Evolutionary conservation across 1,140 invertebrate genomes (phyloP), one percentile per base, ranked within the genome.

Genomic region (Lamellibrachia luymesi): DNA sequence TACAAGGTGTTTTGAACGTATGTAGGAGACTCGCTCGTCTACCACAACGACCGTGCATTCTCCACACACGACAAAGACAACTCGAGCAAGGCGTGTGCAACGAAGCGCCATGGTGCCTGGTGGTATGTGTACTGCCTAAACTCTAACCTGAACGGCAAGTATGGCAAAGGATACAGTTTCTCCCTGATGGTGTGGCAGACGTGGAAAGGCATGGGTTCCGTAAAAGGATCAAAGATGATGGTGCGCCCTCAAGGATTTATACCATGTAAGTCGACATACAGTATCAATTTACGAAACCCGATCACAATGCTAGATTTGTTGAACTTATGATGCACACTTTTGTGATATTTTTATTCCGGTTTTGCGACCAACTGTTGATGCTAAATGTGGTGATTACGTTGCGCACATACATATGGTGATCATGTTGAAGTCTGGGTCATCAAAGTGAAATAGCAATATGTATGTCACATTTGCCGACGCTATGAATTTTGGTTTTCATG

Each of bases 111-210:
- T 22, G 91, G 91, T 17, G 51, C 91, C 51, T 96, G 95, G 95
- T 96, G 95, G 95, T 96, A 94, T 94, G 95, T 94, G 91, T 95
- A 94, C 50, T 95, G 94, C 50, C 94, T 95, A 50, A 93, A 95
- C 94, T 94, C 95, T 0, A 95, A 96, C 93, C 93, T 96, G 90
- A 96, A 96, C 94, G 95, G 95, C 0, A 93, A 94, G 5, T 95
- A 95, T 22, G 64, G 17, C 7, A 80, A 17, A 6, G 64, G 64
- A 10, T 80, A 22, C 64, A 80, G 64, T 80, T 80, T 80, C 64
- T 80, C 64, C 4, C 64, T 80, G 13, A 80, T 80, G 64, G 64
- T 80, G 13, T 80, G 64, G 64, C 64, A 80, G 64, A 80, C 64
- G 5, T 80, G 64, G 64, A 80, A 80, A 22, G 64, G 64, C 2